These are phyloP conservation scores for Hecatera dysodea DNA, from an alignment of 2,888 invertebrate genomes.

Conservation along the genomic window DNA sequence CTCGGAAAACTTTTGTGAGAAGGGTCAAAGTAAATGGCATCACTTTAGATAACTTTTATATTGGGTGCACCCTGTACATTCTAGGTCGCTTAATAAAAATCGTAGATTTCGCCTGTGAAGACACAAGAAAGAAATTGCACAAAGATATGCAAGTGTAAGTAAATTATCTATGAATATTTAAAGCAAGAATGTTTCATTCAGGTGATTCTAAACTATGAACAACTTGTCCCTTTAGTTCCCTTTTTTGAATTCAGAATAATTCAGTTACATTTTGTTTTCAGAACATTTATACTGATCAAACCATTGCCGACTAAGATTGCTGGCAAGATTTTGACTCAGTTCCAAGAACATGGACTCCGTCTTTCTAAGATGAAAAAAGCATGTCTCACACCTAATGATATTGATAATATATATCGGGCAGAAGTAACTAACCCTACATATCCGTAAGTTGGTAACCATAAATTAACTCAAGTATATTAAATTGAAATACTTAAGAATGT, in stretches of 20 bases:
- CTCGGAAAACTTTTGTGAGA: slow-evolving; percentile 92
- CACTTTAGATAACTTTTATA: slow-evolving; percentile 92
- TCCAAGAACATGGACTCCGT: slow-evolving; percentile 91
- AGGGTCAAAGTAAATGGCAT: slow-evolving; percentile 93
- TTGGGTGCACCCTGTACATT: slow-evolving; percentile 93
- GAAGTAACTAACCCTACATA: slow-evolving; percentile 87
- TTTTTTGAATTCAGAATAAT: slow-evolving; percentile 1
- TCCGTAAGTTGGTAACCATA: slow-evolving; percentile 87
- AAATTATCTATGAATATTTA: slow-evolving; percentile 14
- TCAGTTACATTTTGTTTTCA: slow-evolving; percentile 74
- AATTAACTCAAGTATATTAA: neutral
- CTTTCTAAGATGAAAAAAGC: slow-evolving; percentile 94
- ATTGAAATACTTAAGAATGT: too few relatives aligned
- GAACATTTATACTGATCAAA: slow-evolving; percentile 95
- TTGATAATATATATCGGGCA: slow-evolving; percentile 81
- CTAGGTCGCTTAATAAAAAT: slow-evolving; percentile 94
- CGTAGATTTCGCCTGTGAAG: slow-evolving; percentile 93
- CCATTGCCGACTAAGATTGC: slow-evolving; percentile 93
- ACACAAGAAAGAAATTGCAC: slow-evolving; percentile 92
- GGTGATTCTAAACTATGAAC: too few relatives aligned
- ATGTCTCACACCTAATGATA: slow-evolving; percentile 92
- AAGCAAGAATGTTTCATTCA: too few relatives aligned
- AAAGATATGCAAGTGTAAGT: slow-evolving; percentile 92
- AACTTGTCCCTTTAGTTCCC: neutral
- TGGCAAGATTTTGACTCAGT: slow-evolving; percentile 93